Evolutionary conservation across 2,797 vertebrate genomes (phyloP).

Genomic region (Apogon talboti): DNA sequence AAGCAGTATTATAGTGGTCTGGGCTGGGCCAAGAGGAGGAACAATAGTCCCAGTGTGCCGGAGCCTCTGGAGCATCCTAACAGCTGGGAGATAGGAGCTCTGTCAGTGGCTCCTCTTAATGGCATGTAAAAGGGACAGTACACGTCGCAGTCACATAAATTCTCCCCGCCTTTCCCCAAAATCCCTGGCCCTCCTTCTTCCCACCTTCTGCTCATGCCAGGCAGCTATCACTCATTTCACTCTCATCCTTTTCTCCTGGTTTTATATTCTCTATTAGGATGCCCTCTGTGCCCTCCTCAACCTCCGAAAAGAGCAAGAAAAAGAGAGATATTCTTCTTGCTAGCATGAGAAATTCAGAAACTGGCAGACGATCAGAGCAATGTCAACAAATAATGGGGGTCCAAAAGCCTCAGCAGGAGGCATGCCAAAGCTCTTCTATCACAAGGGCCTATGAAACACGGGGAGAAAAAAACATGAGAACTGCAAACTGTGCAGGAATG

Average conservation of each 20-base stretch:
- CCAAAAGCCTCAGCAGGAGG: slow-evolving; percentile 68
- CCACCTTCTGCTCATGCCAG: slow-evolving; percentile 39
- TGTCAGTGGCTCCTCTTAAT: slow-evolving; percentile 63
- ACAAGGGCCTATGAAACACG: slow-evolving; percentile 52
- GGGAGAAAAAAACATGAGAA: slow-evolving; percentile 47
- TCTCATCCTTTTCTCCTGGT: slow-evolving; percentile 25
- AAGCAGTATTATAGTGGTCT: slow-evolving; percentile 79
- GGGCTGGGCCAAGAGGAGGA: slow-evolving; percentile 64
- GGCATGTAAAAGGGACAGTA: slow-evolving; percentile 50
- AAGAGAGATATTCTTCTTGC: slow-evolving; percentile 56
- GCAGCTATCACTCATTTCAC: slow-evolving; percentile 48
- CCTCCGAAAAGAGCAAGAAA: slow-evolving; percentile 42
- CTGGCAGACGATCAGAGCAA: slow-evolving; percentile 79
- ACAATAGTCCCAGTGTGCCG: slow-evolving; percentile 84
- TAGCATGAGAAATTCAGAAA: slow-evolving; percentile 64
- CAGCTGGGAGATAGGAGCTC: slow-evolving; percentile 81
- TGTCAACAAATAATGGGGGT: slow-evolving; percentile 76
- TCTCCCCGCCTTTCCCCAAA: slow-evolving; percentile 48
- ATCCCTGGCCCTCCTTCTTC: slow-evolving; percentile 43
- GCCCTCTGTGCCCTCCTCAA: slow-evolving; percentile 34
- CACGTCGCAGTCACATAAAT: slow-evolving; percentile 30
- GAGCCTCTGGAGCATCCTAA: slow-evolving; percentile 75
- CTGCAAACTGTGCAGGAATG: slow-evolving; percentile 64
- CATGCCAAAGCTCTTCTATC: slow-evolving; percentile 67
- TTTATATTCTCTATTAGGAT: slow-evolving; percentile 19